phyloP scores from a whole-genome alignment of 1,140 invertebrate species.

The Nephila pilipes region DNA sequence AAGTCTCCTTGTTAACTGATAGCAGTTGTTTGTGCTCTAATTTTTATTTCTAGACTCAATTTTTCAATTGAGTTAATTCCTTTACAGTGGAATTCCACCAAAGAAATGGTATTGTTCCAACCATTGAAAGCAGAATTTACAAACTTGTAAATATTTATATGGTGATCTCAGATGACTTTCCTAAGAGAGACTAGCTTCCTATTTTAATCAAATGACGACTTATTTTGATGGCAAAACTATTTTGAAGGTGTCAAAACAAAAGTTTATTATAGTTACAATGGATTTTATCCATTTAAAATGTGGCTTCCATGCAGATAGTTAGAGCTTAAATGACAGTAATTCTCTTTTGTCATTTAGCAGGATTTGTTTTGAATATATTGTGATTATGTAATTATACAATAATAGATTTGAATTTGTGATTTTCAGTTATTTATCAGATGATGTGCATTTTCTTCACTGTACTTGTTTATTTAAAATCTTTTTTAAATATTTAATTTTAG shows the following conservation, averaged over 20 bases:
- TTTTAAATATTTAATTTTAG: too few species aligned
- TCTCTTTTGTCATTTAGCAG: background rate
- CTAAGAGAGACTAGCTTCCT: background rate
- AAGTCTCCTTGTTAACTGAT: constrained; percentile 23
- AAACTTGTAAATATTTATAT: background rate
- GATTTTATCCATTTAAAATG: constrained; percentile 8
- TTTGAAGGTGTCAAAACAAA: background rate
- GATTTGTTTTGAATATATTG: background rate
- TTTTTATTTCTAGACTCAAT: background rate
- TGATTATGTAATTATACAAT: too few species aligned
- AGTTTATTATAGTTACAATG: background rate
- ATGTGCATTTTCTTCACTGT: too few species aligned
- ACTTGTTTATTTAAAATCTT: too few species aligned
- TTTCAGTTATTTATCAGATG: too few species aligned
- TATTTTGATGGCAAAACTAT: background rate
- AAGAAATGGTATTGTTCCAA: background rate
- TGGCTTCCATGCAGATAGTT: constrained; percentile 18
- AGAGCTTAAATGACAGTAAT: background rate
- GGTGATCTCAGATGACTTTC: background rate
- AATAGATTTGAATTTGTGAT: too few species aligned
- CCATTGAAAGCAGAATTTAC: background rate
- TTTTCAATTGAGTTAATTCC: background rate
- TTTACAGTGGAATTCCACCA: background rate
- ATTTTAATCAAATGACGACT: background rate
- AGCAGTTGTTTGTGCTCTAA: background rate